Evolutionary conservation across 1,140 invertebrate species (phyloP).

Genomic region (Orchesella cincta): DNA sequence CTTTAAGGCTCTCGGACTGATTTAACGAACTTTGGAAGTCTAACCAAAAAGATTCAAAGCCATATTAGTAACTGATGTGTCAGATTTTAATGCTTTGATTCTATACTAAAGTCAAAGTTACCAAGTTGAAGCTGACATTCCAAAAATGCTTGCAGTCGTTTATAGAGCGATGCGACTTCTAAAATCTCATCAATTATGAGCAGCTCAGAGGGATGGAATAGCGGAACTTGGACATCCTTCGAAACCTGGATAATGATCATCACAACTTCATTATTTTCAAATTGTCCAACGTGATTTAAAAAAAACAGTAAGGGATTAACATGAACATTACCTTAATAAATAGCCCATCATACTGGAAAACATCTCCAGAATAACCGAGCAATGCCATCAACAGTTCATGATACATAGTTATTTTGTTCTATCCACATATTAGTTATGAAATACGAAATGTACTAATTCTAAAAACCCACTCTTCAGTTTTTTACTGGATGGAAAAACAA

Average conservation of each 20-base stretch:
- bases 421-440: too few species aligned
- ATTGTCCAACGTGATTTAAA: not conserved
- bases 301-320: not conserved
- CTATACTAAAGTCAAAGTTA: too few species aligned
- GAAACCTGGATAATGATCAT: not conserved
- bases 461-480: too few species aligned
- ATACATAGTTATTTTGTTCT: slow-evolving; percentile 46
- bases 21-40: not conserved
- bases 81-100: too few species aligned
- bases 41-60: not conserved
- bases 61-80: not conserved
- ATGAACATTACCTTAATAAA: slow-evolving; percentile 33
- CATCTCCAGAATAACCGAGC: slow-evolving; percentile 42
- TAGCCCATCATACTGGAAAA: slow-evolving; percentile 38
- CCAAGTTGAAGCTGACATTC: slow-evolving; percentile 26
- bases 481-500: too few species aligned
- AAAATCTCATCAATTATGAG: slow-evolving; percentile 39
- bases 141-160: slow-evolving; percentile 38
- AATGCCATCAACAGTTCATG: slow-evolving; percentile 48
- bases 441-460: too few species aligned
- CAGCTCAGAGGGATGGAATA: slow-evolving; percentile 44
- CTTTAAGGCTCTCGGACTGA: not conserved
- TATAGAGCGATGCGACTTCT: slow-evolving; percentile 44
- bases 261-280: not conserved
- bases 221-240: slow-evolving; percentile 35